Evolutionary conservation across 2,888 invertebrate species (phyloP).

Genomic region (Pediacus dermestoides): DNA sequence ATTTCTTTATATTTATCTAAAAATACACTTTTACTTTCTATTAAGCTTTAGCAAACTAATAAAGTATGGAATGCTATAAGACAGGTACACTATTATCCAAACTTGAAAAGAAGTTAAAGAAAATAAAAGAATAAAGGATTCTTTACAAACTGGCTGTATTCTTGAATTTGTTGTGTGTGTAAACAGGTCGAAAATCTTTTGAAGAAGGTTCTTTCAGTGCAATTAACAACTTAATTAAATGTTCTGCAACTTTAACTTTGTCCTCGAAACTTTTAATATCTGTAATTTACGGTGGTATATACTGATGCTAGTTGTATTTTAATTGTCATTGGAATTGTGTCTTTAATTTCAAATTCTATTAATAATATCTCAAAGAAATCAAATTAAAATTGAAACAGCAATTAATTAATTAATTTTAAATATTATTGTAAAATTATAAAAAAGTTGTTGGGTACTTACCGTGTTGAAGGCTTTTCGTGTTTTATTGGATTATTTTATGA

Average conservation of each 20-base stretch:
- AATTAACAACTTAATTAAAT: constrained; percentile 4
- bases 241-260: constrained; percentile 1
- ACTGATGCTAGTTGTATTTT: background rate
- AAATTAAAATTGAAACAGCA: too few relatives aligned
- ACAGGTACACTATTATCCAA: constrained; percentile 9
- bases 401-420: too few relatives aligned
- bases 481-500: too few relatives aligned
- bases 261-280: constrained; percentile 17
- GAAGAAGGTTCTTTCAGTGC: background rate
- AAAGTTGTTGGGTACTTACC: too few relatives aligned
- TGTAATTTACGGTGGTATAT: constrained; percentile 14
- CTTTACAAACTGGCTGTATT: constrained; percentile 9
- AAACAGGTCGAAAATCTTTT: background rate
- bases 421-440: too few relatives aligned
- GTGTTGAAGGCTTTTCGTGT: too few relatives aligned
- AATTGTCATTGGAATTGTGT: constrained; percentile 13
- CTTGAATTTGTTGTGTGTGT: constrained; percentile 8
- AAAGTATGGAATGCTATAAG: constrained; percentile 1
- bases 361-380: too few relatives aligned
- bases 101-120: constrained; percentile 7
- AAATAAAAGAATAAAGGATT: constrained; percentile 12
- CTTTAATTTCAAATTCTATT: constrained; percentile 48
- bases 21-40: constrained; percentile 5
- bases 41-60: too few relatives aligned
- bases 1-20: too few relatives aligned